phyloP scores from a whole-genome alignment of 1,140 invertebrate genomes.

The Brachionus plicatilis region DNA sequence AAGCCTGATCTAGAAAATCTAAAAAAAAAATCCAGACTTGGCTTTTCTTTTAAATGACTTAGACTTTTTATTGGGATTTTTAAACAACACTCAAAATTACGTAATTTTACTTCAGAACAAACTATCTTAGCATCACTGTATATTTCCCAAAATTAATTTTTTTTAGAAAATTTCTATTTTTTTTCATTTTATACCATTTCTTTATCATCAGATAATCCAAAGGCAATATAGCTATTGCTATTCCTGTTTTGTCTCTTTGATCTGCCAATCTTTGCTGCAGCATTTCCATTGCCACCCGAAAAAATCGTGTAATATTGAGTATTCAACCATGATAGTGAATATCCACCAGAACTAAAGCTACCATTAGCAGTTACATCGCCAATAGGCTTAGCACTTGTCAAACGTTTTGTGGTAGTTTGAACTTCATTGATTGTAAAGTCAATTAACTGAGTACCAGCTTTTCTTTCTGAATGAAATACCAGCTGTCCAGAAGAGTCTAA shows the following conservation, averaged over 20 bases:
- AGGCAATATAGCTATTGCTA: slow-evolving; percentile 5
- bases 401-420: not conserved
- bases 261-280: not conserved
- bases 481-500: not conserved
- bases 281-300: not conserved
- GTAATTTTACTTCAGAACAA: no score
- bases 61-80: no score
- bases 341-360: not conserved
- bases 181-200: no score
- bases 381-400: not conserved
- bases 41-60: no score
- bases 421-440: not conserved
- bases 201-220: slow-evolving; percentile 3
- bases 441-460: not conserved
- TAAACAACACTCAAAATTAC: no score
- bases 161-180: no score
- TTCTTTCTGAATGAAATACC: not conserved
- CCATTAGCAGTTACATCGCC: not conserved
- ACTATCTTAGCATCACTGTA: no score
- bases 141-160: no score
- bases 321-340: not conserved
- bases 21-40: no score
- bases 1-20: no score
- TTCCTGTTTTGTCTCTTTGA: not conserved
- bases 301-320: not conserved